A percentile compares a stretch with the other conserved stretches of the same genome.
Conservation (phyloP, 1,140 invertebrate genomes). For the Hormaphis cornu region DNA sequence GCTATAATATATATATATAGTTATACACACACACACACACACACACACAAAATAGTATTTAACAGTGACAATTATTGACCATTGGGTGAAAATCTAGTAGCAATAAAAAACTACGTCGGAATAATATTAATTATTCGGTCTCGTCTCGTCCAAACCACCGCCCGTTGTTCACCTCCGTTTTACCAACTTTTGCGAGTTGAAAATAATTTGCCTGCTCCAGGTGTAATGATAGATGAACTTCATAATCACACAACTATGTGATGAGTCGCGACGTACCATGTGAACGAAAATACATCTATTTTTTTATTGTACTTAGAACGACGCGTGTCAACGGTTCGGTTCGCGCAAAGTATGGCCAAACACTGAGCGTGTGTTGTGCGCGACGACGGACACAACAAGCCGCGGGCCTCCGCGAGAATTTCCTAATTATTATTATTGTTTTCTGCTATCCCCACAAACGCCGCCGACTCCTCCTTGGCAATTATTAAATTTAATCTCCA, state of each 20-base stretch:
- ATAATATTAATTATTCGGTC: too few species aligned
- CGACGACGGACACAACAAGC: not conserved
- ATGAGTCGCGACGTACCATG: slow-evolving; percentile 19
- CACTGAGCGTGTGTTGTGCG: not conserved
- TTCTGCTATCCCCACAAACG: not conserved
- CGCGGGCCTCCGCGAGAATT: not conserved
- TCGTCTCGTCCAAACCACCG: too few species aligned
- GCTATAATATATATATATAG: not conserved
- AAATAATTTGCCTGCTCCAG: slow-evolving; percentile 79
- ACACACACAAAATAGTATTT: too few species aligned
- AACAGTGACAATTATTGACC: too few species aligned
- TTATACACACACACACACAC: not conserved
- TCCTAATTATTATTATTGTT: too few species aligned
- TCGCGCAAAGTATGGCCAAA: not conserved
- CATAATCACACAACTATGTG: slow-evolving; percentile 40
- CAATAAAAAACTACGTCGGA: too few species aligned
- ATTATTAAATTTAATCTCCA: not conserved
- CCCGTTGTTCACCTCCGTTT: slow-evolving; percentile 72
- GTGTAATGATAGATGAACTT: slow-evolving; percentile 74
- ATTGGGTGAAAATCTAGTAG: too few species aligned
- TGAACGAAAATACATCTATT: slow-evolving; percentile 32
- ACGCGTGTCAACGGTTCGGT: slow-evolving; percentile 3
- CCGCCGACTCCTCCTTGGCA: not conserved
- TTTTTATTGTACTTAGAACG: too few species aligned
- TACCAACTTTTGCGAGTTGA: slow-evolving; percentile 79